A percentile compares a stretch with the other conserved stretches of the same genome.
These are phyloP conservation scores for Mesaphorura yosii DNA, from an alignment of 1,140 invertebrate genomes.

Conservation along the genomic window DNA sequence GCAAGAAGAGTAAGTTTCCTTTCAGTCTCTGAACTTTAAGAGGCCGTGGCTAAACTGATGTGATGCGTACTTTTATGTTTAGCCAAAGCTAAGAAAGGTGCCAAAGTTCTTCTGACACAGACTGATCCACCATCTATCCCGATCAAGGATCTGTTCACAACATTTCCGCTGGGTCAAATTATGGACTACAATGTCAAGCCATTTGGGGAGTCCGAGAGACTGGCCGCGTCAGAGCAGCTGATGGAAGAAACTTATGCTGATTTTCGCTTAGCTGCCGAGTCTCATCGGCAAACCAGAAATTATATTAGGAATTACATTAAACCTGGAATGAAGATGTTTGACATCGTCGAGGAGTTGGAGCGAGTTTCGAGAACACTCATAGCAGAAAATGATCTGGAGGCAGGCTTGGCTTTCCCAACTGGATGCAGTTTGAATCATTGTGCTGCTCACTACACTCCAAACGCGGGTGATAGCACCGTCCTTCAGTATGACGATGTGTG, in stretches of 20 bases:
- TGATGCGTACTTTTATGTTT: background rate
- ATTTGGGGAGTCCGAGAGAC: conserved; percentile 82
- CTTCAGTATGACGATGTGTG: conserved; percentile 93
- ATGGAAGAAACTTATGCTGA: conserved; percentile 16
- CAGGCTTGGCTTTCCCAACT: conserved; percentile 96
- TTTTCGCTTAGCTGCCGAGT: conserved; percentile 81
- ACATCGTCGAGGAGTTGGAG: conserved; percentile 96
- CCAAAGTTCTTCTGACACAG: conserved; percentile 42
- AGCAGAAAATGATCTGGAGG: conserved; percentile 86
- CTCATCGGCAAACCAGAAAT: conserved; percentile 72
- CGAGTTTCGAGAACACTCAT: conserved; percentile 80
- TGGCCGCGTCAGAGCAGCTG: conserved; percentile 41
- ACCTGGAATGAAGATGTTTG: conserved; percentile 98
- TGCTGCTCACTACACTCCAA: conserved; percentile 98
- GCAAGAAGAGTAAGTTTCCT: background rate
- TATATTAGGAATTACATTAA: conserved; percentile 85
- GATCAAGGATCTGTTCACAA: conserved; percentile 64
- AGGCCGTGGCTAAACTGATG: background rate
- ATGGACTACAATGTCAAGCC: conserved; percentile 57
- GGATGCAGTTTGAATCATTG: conserved; percentile 95
- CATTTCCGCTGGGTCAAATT: conserved; percentile 67
- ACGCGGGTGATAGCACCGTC: conserved; percentile 92
- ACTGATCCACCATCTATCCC: conserved; percentile 77
- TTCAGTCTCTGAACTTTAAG: background rate
- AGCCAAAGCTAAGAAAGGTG: conserved; percentile 16